Percentiles rank a stretch among this genome's conserved stretches.
Evolutionary conservation across 2,888 invertebrate genomes (phyloP).

Genomic region (Epicampocera succincta): DNA sequence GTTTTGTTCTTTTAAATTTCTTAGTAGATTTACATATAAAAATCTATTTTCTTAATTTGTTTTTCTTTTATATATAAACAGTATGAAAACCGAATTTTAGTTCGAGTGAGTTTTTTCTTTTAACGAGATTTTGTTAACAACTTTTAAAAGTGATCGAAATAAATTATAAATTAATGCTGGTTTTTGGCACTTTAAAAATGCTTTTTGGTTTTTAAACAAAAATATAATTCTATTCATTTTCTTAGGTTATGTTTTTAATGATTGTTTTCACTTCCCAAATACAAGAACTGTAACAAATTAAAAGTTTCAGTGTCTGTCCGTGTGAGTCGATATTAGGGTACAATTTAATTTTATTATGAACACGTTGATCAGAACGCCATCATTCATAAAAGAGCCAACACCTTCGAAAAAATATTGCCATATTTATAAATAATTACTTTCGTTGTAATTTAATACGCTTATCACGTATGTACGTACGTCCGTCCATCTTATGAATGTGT

Average conservation of each 20-base stretch:
- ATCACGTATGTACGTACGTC: no score
- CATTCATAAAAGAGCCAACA: no score
- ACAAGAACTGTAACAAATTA: conserved; percentile 6
- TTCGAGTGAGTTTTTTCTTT: conserved; percentile 18
- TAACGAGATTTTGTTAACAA: conserved; percentile 1
- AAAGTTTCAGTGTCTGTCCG: no score
- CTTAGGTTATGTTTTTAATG: conserved; percentile 45
- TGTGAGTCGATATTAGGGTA: no score
- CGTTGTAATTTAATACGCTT: no score
- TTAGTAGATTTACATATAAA: conserved; percentile 29
- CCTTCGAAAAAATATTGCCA: no score
- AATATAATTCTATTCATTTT: conserved; percentile 21
- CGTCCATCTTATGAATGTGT: no score
- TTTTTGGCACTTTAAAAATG: conserved; percentile 72
- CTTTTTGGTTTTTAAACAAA: conserved; percentile 57
- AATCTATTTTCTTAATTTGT: conserved; percentile 7
- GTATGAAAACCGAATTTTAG: conserved; percentile 34
- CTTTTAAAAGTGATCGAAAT: conserved; percentile 21
- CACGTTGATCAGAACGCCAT: no score
- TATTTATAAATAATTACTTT: no score
- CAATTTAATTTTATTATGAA: no score
- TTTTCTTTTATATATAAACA: conserved; percentile 3
- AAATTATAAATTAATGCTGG: conserved; percentile 36
- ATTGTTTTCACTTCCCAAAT: conserved; percentile 58
- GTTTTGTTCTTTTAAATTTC: conserved; percentile 6